These are phyloP conservation scores for Loris lydekkerianus DNA, from an alignment of 2,797 vertebrate species.

Conservation along the genomic window DNA sequence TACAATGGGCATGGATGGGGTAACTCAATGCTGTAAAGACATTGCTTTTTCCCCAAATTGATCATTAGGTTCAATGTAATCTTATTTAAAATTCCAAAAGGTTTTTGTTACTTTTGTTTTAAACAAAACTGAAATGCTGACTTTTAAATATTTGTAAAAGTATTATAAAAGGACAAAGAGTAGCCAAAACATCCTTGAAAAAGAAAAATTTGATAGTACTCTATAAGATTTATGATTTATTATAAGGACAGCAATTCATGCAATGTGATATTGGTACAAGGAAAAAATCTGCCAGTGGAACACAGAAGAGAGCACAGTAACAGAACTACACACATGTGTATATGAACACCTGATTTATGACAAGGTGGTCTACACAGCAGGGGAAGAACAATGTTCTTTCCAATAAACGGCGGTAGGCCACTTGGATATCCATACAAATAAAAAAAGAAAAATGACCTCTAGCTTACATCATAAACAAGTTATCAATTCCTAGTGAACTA, in stretches of 20 bases:
- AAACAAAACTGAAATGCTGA: background rate
- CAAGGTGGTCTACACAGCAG: background rate
- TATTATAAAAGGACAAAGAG: background rate
- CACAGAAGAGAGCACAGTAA: background rate
- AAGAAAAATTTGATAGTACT: background rate
- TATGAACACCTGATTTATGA: background rate
- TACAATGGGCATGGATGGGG: background rate
- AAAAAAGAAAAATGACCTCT: conserved; percentile 4
- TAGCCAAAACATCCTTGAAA: background rate
- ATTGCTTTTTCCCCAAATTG: background rate
- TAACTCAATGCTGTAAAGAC: background rate
- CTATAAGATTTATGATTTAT: background rate
- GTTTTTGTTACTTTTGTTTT: background rate
- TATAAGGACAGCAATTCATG: background rate
- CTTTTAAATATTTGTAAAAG: background rate
- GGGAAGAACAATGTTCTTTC: background rate
- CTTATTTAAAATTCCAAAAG: background rate
- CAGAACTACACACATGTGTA: background rate
- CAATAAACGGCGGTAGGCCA: background rate
- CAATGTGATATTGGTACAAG: background rate
- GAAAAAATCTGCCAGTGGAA: background rate
- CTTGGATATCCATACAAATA: background rate
- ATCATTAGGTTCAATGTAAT: background rate
- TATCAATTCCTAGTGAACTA: background rate
- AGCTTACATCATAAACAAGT: background rate